Evolutionary conservation across 2,888 invertebrate species (phyloP), one percentile per base, ranked within the genome.

Genomic region (Phalera bucephala): DNA sequence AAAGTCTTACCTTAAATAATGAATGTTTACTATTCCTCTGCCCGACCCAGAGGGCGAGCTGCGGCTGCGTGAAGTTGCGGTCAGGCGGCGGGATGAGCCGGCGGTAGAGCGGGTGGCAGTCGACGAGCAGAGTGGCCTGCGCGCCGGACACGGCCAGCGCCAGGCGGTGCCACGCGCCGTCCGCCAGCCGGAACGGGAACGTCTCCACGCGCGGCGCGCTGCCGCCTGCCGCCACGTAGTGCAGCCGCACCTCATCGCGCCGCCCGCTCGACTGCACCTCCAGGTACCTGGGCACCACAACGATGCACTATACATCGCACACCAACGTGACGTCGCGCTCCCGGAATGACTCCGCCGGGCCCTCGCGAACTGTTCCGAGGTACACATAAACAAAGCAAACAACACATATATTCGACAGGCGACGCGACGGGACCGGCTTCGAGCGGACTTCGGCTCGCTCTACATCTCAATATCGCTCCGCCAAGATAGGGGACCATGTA

Each of bases 231-330:
- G 93, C 93, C 79, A 93, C 93, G 85, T 96, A 96, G 87, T 95
- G 95, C 76, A 96, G 91, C 59, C 96, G 93, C 72, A 96, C 93
- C 87, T 97, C 96, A 83, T 96, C 94, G 70, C 94, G 94, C 52
- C 96, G 93, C 58, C 96, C 96, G 86, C 95, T 96, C 76, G 96
- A 96, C 91, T 97, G 96, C 86, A 97, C 92, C 91, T 97, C 96
- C 91, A 97, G 91, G 91, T 95, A 96, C 91, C 96, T 95, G 90
- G 67, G 77, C 73, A 71, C 60, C 64, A 60, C 64, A 66, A 58
- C 59, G 62, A 59, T 62, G 66, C 73, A 67, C 60, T 63, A 70
- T 66, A 70, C 66, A 58, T 58, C 56, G 55, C 58, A 49, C 52
- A 38, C 61, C 52, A 36, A 53, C 58, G 40, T 55, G 49, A 49